Conservation (phyloP, 1,140 invertebrate species). For the Drosophila eugracilis region DNA sequence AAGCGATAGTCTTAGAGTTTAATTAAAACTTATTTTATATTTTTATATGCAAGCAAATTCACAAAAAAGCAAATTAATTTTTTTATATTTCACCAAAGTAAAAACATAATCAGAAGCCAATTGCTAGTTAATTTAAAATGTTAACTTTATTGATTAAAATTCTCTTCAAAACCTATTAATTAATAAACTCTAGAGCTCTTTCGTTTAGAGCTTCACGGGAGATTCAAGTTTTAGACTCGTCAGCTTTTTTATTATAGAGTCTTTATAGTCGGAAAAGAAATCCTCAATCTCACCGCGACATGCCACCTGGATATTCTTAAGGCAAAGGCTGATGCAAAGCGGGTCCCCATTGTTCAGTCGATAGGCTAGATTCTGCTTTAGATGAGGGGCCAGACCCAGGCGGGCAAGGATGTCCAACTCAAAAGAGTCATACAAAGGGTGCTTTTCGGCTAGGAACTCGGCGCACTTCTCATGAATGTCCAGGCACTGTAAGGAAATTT, state of each 20-base stretch:
- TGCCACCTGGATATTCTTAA: background rate
- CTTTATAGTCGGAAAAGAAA: background rate
- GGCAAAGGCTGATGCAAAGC: background rate
- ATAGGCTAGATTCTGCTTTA: background rate
- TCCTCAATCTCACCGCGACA: background rate
- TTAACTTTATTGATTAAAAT: too few species aligned
- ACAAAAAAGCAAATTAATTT: too few species aligned
- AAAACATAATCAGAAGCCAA: too few species aligned
- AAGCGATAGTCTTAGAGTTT: too few species aligned
- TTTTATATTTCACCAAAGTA: too few species aligned
- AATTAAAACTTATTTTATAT: too few species aligned
- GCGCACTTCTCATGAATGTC: background rate
- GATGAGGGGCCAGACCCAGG: background rate
- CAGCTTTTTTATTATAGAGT: background rate
- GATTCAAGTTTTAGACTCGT: background rate
- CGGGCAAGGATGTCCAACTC: background rate
- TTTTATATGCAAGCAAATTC: too few species aligned
- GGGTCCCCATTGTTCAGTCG: background rate
- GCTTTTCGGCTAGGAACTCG: background rate
- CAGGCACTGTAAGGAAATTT: background rate
- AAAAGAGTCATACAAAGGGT: background rate
- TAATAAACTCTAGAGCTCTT: too few species aligned
- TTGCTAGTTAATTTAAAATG: too few species aligned
- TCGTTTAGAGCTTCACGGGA: background rate
- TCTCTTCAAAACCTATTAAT: too few species aligned